These are phyloP conservation scores for Norana najaformis DNA, from an alignment of 2,888 invertebrate genomes.

Conservation along the genomic window DNA sequence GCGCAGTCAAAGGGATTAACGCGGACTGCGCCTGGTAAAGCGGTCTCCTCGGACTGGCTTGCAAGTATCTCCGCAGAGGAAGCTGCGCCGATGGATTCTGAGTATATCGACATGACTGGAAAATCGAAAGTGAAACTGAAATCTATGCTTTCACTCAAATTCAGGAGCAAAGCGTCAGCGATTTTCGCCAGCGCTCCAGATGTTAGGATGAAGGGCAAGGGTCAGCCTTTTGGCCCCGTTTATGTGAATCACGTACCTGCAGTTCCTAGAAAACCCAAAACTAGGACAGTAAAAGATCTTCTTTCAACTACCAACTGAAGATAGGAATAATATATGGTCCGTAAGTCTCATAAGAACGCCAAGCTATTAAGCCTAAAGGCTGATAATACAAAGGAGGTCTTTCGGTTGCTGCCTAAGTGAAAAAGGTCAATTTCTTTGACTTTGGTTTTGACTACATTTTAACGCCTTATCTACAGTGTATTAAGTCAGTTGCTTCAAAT, in stretches of 20 bases:
- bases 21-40: background rate
- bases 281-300: background rate
- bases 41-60: background rate
- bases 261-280: background rate
- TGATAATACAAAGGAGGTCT: background rate
- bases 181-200: background rate
- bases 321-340: background rate
- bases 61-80: background rate
- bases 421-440: background rate
- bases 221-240: background rate
- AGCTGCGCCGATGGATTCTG: background rate
- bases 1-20: background rate
- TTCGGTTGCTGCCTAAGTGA: background rate
- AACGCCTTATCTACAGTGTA: background rate
- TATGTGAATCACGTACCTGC: background rate
- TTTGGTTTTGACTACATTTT: background rate
- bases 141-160: background rate
- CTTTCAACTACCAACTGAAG: background rate
- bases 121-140: background rate
- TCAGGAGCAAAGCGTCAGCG: background rate
- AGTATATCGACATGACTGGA: background rate
- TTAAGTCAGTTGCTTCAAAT: background rate
- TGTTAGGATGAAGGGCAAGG: background rate
- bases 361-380: background rate
- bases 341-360: background rate